A percentile compares a stretch with the other conserved stretches of the same genome.
These are phyloP conservation scores for Cirrhinus molitorella DNA, from an alignment of 2,797 vertebrate species.

Conservation along the genomic window DNA sequence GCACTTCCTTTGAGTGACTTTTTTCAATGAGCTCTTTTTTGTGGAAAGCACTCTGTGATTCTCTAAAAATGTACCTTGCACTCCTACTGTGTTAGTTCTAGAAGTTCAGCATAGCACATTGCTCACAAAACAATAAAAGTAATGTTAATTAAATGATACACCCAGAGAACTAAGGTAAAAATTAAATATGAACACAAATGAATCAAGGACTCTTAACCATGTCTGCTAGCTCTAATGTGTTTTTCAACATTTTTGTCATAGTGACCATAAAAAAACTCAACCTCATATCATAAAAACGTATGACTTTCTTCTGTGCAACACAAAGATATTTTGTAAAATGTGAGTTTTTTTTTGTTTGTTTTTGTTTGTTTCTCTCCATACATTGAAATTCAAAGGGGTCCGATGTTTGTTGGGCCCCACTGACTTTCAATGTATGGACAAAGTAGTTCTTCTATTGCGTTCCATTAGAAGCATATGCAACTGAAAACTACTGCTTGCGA, in stretches of 20 bases:
- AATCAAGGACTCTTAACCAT: conserved; percentile 61
- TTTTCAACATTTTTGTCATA: conserved; percentile 77
- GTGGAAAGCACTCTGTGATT: not conserved
- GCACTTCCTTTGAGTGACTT: no score
- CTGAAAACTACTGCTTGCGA: no score
- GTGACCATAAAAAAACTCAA: conserved; percentile 44
- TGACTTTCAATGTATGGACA: not conserved
- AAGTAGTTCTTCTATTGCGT: not conserved
- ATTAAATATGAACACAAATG: conserved; percentile 67
- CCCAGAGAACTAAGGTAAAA: conserved; percentile 47
- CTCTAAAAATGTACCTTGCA: not conserved
- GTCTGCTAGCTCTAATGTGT: conserved; percentile 66
- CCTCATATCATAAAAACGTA: not conserved
- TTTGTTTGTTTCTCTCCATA: no score
- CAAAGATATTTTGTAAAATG: not conserved
- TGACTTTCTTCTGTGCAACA: not conserved
- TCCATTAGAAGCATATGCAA: no score
- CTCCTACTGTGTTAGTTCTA: not conserved
- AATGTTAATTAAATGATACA: not conserved
- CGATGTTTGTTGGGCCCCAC: not conserved
- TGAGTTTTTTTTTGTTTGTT: no score
- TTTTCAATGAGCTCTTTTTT: no score
- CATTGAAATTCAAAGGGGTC: not conserved
- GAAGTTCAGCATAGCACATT: not conserved
- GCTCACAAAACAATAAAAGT: not conserved